Evolutionary conservation across 2,888 invertebrate genomes (phyloP), one percentile per base, ranked within the genome.

Genomic region (Sesamia inferens): DNA sequence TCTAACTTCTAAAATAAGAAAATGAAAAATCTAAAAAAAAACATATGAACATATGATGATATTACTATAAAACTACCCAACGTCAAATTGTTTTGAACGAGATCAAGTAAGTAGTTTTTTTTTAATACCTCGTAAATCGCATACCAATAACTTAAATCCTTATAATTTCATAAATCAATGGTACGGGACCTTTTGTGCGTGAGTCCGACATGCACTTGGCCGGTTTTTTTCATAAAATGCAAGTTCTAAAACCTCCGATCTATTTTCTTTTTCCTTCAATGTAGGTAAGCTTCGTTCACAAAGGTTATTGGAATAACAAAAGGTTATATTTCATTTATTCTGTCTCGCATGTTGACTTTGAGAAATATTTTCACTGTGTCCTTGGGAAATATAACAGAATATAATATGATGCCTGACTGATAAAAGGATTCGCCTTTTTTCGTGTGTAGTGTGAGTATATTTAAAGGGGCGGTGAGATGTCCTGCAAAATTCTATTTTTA

Each of bases 291-390:
- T 22, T 75, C 48, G 31, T 31, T 11, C n/a, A 13, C 54, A 48
- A 66, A 8, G 8, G 5, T 42, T 62, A 66, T 62, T 66, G 47
- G 19, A 76, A 68, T 58, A 77, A 48, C 57, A 77, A 81, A 76
- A 42, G 19, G 48, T 51, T 61, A 24, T 5, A 57, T 81, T 76
- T 61, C 0, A 58, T 74, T 74, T 59, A 44, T 54, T 66, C 54
- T 0, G n/a, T 54, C 16, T 11, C 22, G 39, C 7, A n/a, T 24
- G 24, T 54, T 44, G 10, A 31, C 24, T 64, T 24, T 14, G 11
- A 14, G 5, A 14, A 13, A 54, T 31, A n/a, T 5, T 61, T 78
- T 48, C 24, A 48, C 5, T 48, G n/a, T 54, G 3, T 6, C 22
- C 31, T 72, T 19, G 13, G 14, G 8, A 48, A 24, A 44, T 44